Percentiles rank a stretch among this genome's conserved stretches.
These are phyloP conservation scores for Eptesicus fuscus DNA, from an alignment of 2,113 vertebrate species.

Conservation along the genomic window DNA sequence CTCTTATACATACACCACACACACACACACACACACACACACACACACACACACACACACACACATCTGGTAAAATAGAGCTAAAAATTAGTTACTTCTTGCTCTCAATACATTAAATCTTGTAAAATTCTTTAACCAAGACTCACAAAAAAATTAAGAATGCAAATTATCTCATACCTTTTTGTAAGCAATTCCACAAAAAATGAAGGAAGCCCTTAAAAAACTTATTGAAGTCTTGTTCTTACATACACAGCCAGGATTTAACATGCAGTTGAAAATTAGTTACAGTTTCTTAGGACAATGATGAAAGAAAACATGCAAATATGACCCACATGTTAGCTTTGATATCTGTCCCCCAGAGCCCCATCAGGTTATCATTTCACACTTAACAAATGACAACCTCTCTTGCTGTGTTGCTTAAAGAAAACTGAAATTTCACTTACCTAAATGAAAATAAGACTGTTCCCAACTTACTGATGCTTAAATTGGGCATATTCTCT, in stretches of 20 bases:
- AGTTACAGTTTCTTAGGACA: constrained; percentile 76
- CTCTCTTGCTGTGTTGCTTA: constrained; percentile 70
- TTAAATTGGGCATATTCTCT: constrained; percentile 3
- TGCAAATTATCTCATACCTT: background rate
- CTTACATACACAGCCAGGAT: background rate
- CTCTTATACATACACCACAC: accelerated
- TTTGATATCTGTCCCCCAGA: constrained; percentile 77
- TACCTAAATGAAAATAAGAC: constrained; percentile 19
- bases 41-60: background rate
- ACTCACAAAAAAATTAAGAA: background rate
- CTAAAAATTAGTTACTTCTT: constrained; percentile 2
- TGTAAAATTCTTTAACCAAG: background rate
- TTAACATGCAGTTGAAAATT: constrained; percentile 77
- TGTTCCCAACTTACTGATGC: constrained; percentile 45
- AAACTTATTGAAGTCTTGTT: background rate
- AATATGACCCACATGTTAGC: constrained; percentile 78
- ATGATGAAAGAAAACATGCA: constrained; percentile 72
- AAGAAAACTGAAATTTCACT: constrained; percentile 66
- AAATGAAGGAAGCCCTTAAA: constrained; percentile 35
- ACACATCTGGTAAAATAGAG: background rate
- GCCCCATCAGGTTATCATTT: constrained; percentile 71
- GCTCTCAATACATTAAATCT: background rate
- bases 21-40: background rate
- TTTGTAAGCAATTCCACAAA: constrained; percentile 2
- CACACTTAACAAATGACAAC: constrained; percentile 72